phyloP scores from a whole-genome alignment of 2,888 invertebrate genomes.

The Eledone cirrhosa region DNA sequence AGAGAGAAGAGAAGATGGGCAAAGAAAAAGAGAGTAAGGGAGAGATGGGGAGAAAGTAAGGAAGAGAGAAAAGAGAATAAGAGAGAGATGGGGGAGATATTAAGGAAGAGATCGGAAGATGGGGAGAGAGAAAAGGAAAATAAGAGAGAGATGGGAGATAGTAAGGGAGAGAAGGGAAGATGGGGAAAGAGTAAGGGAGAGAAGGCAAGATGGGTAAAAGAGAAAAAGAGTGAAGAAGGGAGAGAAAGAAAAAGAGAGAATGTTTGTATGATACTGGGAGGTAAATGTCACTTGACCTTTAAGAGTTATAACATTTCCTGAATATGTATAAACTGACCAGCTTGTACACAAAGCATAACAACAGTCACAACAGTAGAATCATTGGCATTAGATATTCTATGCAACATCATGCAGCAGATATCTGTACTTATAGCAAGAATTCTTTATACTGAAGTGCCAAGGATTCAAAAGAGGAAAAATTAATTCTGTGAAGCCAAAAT shows the following conservation, averaged over 20 bases:
- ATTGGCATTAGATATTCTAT: background rate
- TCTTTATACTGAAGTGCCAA: too few relatives aligned
- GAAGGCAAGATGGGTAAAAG: background rate
- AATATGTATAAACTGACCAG: too few relatives aligned
- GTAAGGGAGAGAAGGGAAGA: background rate
- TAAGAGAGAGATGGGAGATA: background rate
- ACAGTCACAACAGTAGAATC: too few relatives aligned
- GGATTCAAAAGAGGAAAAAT: too few relatives aligned
- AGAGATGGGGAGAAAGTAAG: background rate
- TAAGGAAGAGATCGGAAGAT: background rate
- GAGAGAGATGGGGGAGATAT: background rate
- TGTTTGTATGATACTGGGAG: too few relatives aligned
- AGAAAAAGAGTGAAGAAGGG: background rate
- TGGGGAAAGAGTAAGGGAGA: background rate
- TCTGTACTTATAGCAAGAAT: too few relatives aligned
- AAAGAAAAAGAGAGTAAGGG: background rate
- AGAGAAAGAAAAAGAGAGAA: background rate
- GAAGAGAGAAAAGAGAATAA: background rate
- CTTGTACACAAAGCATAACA: too few relatives aligned
- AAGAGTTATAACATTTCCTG: too few relatives aligned
- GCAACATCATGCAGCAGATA: too few relatives aligned
- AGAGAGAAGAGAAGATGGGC: background rate
- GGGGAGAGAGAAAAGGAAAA: background rate
- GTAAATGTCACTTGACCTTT: too few relatives aligned
- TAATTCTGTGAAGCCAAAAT: too few relatives aligned